These are phyloP conservation scores for Odobenus rosmarus DNA, from an alignment of 2,113 vertebrate genomes.

Conservation along the genomic window DNA sequence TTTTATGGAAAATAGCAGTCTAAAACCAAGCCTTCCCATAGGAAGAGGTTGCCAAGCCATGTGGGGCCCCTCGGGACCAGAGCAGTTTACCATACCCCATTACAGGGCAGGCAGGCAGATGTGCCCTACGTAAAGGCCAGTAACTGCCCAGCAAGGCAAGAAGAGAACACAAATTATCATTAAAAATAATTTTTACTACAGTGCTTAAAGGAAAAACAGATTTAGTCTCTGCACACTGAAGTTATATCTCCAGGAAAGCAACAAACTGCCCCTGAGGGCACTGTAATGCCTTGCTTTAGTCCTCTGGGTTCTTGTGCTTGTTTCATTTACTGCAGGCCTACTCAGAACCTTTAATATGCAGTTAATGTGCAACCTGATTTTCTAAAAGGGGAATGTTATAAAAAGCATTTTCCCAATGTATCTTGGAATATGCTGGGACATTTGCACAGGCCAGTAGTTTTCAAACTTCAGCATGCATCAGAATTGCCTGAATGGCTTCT, in stretches of 20 bases:
- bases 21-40: not conserved
- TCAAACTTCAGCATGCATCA: not conserved
- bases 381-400: not conserved
- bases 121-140: slow-evolving; percentile 57
- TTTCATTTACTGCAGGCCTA: not conserved
- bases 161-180: not conserved
- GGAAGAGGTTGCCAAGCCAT: slow-evolving; percentile 20
- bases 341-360: not conserved
- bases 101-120: slow-evolving; percentile 36
- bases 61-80: not conserved
- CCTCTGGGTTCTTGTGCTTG: not conserved
- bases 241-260: not conserved
- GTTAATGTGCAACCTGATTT: not conserved
- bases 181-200: not conserved
- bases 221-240: not conserved
- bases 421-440: not conserved
- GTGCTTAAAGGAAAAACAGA: slow-evolving; percentile 47
- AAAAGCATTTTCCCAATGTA: not conserved
- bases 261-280: not conserved
- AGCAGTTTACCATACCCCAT: slow-evolving; percentile 16
- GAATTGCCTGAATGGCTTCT: not conserved
- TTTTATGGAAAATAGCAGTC: slow-evolving; percentile 52
- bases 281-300: no score
- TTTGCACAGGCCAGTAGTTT: not conserved
- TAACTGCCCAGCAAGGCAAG: not conserved